Evolutionary conservation across 2,113 vertebrate species (phyloP), one percentile per base, ranked within the genome.

Genomic region (Arizona elegans): DNA sequence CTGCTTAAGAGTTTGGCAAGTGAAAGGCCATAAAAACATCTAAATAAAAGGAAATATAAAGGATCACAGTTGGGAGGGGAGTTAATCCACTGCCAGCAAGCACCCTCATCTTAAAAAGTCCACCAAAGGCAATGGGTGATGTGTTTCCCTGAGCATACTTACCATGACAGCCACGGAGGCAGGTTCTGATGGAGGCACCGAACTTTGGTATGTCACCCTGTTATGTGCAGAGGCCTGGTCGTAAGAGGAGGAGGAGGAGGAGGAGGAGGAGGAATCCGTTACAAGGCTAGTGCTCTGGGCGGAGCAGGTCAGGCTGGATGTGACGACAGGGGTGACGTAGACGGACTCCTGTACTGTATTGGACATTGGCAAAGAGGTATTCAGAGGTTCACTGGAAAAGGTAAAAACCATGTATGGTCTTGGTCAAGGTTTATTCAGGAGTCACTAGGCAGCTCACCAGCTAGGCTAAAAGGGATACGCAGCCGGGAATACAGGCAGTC

Each of bases 301-400:
- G 47, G 97, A 98, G 96, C 96, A 97, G 90, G 96, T 96, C 94
- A 97, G 94, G 94, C 96, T 97, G 88, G 98, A 98, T 94, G 97
- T 97, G 95, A 97, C 92, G 55, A 94, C 96, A 90, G 98, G 96
- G 55, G 97, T 96, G 92, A 98, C 97, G 38, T 96, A 97, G 90
- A 97, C 97, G 17, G 98, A 94, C 26, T 97, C 97, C 96, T 97
- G 97, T 93, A 97, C 96, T 96, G 97, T 96, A 97, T 92, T 98
- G 96, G 98, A 97, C 96, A 98, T 96, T 96, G 98, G 96, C 94
- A 98, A 94, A 97, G 98, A 97, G 95, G 97, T 97, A 96, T 97
- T 98, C 96, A 97, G 96, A 96, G 97, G 95, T 96, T 98, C 98
- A 97, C 98, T 98, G 95, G 56, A 97, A 97, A 96, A 95, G 96